Base-by-base conservation (phyloP, 2,888 invertebrate genomes). In the Acanthosepion lycidas region DNA sequence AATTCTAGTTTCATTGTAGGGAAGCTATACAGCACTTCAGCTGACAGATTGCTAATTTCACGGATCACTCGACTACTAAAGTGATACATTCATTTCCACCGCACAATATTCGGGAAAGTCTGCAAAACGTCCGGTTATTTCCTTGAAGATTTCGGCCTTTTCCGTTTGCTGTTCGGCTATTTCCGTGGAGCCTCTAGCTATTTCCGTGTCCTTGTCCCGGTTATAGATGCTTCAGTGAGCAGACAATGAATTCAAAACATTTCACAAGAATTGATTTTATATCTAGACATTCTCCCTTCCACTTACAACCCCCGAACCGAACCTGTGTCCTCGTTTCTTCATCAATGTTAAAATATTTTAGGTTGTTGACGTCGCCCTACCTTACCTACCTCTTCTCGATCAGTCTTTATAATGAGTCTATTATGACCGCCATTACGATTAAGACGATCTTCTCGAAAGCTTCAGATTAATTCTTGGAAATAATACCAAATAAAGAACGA, bases 121-220 rank as follows among this genome's bases (percentile, higher is more conserved):
- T n/a, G n/a, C 78, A 78, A 78, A 33, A 18, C 78, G 78, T 78
- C n/a, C n/a, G n/a, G n/a, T n/a, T 78, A 78, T 78, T 78, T 78
- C 78, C 78, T 78, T n/a, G 78, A 78, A 78, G 78, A 78, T 78
- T 78, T 78, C 78, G 78, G 78, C n/a, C 15, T 78, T 78, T 78
- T n/a, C 78, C 78, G 78, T 78, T 78, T 78, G 15, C 78, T 78
- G 78, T 78, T 78, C 78, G 78, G n/a, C 33, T 78, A 78, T 78
- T n/a, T 78, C 78, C 78, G 78, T 78, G 0, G n/a, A n/a, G 78
- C 78, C n/a, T 78, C n/a, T 33, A 78, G 78, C 78, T n/a, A n/a
- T 78, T 78, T 78, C 78, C 78, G 78, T 78, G 78, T 78, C 78
- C 78, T 78, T n/a, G 78, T n/a, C 78, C 78, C 18, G n/a, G 15